Base-by-base conservation (phyloP, 2,113 vertebrate genomes). In the Stigmatopora nigra region DNA sequence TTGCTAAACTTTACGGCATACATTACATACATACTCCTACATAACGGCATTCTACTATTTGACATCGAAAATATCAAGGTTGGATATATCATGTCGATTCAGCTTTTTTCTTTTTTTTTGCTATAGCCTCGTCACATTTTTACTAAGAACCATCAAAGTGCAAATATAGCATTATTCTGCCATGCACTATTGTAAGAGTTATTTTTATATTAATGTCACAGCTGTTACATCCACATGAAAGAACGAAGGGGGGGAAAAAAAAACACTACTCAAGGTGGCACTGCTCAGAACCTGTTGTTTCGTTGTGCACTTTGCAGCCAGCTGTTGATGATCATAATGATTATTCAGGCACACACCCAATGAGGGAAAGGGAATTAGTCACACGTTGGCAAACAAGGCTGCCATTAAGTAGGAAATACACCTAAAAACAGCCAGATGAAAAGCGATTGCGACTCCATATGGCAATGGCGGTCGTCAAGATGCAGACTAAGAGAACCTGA, bases 401-500 rank as follows among this genome's bases (percentile, higher is more conserved):
- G 61, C 61, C 71, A 73, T 81, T 81, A 71, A 56, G 62, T 70
- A 65, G 8, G 44, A 62, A 55, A 63, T 61, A n/a, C n/a, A 72
- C 17, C 59, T 49, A 38, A 71, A 64, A 71, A 66, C 70, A 59
- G 62, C 69, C 77, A 76, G 74, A 84, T 82, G 71, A 74, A 79
- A 78, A 69, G 63, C 49, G 17, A 84, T 67, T 77, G 73, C 71
- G 73, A 81, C 78, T 81, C 72, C 74, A 73, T 74, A 68, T 70
- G 77, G 81, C 86, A 82, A 69, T 68, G 75, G 68, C 67, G 70
- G 69, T 61, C 56, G 57, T 73, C 56, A 68, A 71, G 71, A 72
- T 53, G 59, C 56, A 67, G 53, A 56, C 1, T 4, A 67, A 64
- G 72, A 65, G 49, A 67, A 63, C 63, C 61, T 9, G 77, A 70